Evolutionary conservation across 2,888 invertebrate genomes (phyloP).

Genomic region (Chironomus tentans): DNA sequence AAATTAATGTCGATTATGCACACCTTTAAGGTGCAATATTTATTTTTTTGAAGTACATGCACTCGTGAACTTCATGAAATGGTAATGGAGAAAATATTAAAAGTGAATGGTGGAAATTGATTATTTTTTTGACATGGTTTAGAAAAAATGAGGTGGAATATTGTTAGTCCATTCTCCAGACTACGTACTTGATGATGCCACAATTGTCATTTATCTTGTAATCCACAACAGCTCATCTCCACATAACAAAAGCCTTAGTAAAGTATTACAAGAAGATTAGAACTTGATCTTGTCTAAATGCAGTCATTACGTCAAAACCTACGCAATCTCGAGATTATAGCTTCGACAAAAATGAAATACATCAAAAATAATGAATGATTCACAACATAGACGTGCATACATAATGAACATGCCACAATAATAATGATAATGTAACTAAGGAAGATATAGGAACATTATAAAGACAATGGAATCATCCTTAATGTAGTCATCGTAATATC

Average conservation of each 20-base stretch:
- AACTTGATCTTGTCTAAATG: no score
- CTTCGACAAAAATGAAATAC: no score
- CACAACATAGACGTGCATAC: neutral
- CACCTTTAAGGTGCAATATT: constrained; percentile 11
- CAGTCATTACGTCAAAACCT: no score
- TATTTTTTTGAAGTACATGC: constrained; percentile 8
- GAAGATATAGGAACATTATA: neutral
- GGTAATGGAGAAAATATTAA: neutral
- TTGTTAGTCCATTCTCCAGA: no score
- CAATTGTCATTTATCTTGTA: no score
- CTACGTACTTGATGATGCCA: no score
- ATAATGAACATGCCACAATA: neutral
- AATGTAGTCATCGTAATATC: neutral
- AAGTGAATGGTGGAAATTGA: neutral
- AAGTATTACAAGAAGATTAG: no score
- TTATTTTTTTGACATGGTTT: neutral
- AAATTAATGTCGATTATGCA: constrained; percentile 7
- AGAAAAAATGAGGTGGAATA: neutral
- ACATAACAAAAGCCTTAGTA: no score
- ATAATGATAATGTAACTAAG: neutral
- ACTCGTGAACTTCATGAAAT: constrained; percentile 24
- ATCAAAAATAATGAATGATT: neutral
- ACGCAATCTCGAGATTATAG: no score
- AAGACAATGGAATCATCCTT: constrained; percentile 3
- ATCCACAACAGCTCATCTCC: no score